phyloP scores from a whole-genome alignment of 2,888 invertebrate genomes.

The Piscicola geometra region DNA sequence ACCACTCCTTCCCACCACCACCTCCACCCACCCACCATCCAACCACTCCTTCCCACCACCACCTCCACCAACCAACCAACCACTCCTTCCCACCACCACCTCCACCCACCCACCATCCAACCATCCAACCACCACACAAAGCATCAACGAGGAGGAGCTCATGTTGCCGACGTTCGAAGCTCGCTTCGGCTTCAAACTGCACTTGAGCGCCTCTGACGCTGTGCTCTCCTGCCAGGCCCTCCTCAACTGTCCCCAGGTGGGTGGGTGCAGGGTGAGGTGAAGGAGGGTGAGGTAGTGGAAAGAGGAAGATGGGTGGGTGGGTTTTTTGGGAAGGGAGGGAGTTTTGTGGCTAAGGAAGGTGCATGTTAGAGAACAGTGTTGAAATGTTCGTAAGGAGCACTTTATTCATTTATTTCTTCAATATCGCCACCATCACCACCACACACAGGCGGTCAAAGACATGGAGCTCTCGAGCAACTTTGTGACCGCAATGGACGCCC shows the following conservation, averaged over 20 bases:
- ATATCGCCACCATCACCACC: no score
- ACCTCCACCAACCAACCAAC: no score
- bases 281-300: no score
- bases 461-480: slow-evolving; percentile 67
- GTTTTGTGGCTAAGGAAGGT: no score
- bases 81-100: background rate
- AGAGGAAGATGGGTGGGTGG: no score
- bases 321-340: no score
- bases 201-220: slow-evolving; percentile 75
- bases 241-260: slow-evolving; percentile 66
- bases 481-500: slow-evolving; percentile 67
- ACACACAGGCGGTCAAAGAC: slow-evolving; percentile 60
- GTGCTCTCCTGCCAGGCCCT: slow-evolving; percentile 75
- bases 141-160: slow-evolving; percentile 50
- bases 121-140: slow-evolving; percentile 40
- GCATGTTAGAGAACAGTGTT: no score
- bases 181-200: slow-evolving; percentile 74
- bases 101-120: no score
- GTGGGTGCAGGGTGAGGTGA: no score
- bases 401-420: no score
- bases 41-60: background rate
- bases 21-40: no score
- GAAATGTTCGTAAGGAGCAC: no score
- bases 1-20: background rate
- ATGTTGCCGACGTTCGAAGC: slow-evolving; percentile 67